Percentiles rank a stretch among this genome's conserved stretches.
phyloP scores from a whole-genome alignment of 2,113 vertebrate genomes.

The Seriola rivoliana region DNA sequence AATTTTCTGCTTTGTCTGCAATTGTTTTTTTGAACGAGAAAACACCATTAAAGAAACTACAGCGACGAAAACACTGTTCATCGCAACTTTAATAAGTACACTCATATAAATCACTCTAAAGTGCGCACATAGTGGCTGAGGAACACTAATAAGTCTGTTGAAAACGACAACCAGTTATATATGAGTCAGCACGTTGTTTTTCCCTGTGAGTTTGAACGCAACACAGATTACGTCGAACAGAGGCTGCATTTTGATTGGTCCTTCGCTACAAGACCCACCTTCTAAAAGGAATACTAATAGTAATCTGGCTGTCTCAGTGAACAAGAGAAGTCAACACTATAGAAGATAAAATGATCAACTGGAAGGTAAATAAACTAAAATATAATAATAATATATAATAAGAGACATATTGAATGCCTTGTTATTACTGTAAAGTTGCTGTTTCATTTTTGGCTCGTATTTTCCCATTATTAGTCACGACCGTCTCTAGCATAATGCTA shows the following conservation, averaged over 20 bases:
- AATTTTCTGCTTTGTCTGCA: no score
- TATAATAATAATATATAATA: no score
- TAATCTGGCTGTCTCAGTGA: accelerated
- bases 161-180: no score
- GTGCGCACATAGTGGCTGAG: no score
- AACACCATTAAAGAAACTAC: no score
- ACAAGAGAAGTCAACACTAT: neutral
- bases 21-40: no score
- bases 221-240: neutral
- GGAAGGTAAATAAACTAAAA: slow-evolving; percentile 62
- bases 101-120: no score
- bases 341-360: slow-evolving; percentile 72
- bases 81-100: neutral
- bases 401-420: no score
- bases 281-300: neutral
- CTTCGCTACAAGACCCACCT: slow-evolving; percentile 15
- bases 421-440: accelerated
- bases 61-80: neutral
- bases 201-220: neutral
- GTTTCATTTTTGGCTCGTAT: accelerated
- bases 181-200: accelerated
- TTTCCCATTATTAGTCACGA: neutral
- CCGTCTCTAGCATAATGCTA: slow-evolving; percentile 24
- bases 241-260: slow-evolving; percentile 48
- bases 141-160: no score